Conservation (phyloP, 2,888 invertebrate species). For the Sepiola atlantica region DNA sequence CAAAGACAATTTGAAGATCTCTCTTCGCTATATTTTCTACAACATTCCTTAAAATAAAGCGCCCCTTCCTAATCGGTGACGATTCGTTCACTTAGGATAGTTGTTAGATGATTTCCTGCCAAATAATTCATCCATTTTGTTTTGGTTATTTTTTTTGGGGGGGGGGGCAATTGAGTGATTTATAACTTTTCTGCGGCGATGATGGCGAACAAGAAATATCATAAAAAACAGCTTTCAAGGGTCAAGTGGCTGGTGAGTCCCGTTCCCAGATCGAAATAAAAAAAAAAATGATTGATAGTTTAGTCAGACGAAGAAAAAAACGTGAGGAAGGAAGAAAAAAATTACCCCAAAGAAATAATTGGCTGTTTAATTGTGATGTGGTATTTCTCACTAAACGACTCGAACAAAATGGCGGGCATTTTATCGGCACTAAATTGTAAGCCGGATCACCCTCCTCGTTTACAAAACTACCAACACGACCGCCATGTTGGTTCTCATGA, state of each 20-base stretch:
- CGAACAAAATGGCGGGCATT: not conserved
- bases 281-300: not conserved
- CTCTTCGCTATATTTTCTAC: too few relatives aligned
- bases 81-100: too few relatives aligned
- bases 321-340: not conserved
- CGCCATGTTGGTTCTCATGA: not conserved
- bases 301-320: not conserved
- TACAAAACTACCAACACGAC: not conserved
- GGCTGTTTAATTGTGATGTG: not conserved
- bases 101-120: too few relatives aligned
- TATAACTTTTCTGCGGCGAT: not conserved
- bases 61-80: too few relatives aligned
- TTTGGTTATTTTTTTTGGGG: too few relatives aligned
- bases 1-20: too few relatives aligned
- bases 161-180: not conserved
- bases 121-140: not conserved
- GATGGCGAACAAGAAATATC: not conserved
- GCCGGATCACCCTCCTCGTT: too few relatives aligned
- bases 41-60: too few relatives aligned
- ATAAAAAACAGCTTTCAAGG: not conserved
- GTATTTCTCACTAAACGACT: not conserved
- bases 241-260: not conserved
- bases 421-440: not conserved
- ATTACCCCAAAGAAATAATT: not conserved
- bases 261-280: not conserved